Evolutionary conservation across 2,113 vertebrate genomes (phyloP).

Genomic region (Argyrosomus japonicus): DNA sequence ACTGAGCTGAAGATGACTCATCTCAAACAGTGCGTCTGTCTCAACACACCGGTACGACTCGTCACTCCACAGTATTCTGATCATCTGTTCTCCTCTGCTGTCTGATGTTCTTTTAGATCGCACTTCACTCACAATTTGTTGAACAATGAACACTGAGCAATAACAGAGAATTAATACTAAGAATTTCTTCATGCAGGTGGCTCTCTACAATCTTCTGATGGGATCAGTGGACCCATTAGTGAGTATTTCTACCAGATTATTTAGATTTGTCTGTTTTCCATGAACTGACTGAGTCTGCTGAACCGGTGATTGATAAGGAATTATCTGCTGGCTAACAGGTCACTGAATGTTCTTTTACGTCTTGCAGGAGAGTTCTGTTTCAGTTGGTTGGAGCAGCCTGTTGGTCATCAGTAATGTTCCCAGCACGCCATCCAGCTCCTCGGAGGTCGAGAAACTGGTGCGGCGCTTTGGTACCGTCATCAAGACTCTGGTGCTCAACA

Average conservation of each 20-base stretch:
- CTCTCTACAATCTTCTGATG: conserved; percentile 78
- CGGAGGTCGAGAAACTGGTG: conserved; percentile 76
- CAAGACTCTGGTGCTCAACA: conserved; percentile 68
- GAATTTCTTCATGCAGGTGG: conserved; percentile 63
- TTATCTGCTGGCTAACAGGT: background rate
- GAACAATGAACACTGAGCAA: background rate
- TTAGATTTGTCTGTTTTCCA: background rate
- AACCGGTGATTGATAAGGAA: background rate
- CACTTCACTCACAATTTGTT: background rate
- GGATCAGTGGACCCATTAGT: conserved; percentile 57
- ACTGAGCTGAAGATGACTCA: conserved; percentile 56
- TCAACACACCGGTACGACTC: conserved; percentile 67
- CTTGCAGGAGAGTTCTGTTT: conserved; percentile 40
- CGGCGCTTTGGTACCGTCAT: conserved; percentile 73
- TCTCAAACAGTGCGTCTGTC: conserved; percentile 52
- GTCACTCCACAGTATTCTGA: background rate
- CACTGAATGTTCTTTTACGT: background rate
- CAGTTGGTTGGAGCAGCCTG: conserved; percentile 63
- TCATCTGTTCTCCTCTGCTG: background rate
- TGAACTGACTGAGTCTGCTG: background rate
- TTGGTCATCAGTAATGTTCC: conserved; percentile 79
- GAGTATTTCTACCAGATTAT: conserved; percentile 42
- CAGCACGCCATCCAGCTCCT: conserved; percentile 13
- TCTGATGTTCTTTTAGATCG: background rate
- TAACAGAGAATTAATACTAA: background rate